Percentiles rank a stretch among this genome's conserved stretches.
Conservation (phyloP, 2,888 invertebrate species). For the Noctua janthina region DNA sequence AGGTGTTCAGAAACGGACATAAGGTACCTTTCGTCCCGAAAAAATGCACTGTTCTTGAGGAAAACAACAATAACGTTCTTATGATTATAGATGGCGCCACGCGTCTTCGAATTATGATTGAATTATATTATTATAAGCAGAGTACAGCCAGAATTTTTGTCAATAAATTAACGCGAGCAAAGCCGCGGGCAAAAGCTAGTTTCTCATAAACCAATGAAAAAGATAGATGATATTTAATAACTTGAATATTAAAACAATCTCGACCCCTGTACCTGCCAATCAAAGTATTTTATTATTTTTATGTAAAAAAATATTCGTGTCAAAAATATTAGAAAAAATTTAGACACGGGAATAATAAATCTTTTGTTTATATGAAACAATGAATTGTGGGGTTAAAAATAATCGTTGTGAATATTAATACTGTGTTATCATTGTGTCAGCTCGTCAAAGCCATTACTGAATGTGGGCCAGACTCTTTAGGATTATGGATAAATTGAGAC, state of each 20-base stretch:
- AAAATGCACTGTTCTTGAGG: too few species aligned
- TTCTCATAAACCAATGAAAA: slow-evolving; percentile 1
- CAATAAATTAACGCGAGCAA: too few species aligned
- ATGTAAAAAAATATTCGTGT: slow-evolving; percentile 10
- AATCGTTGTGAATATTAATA: slow-evolving; percentile 33
- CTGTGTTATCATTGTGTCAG: slow-evolving; percentile 18
- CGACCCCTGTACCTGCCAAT: slow-evolving; percentile 45
- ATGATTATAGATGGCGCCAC: too few species aligned
- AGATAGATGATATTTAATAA: not conserved
- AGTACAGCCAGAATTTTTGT: too few species aligned
- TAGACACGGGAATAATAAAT: slow-evolving; percentile 48
- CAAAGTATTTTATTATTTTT: slow-evolving; percentile 32
- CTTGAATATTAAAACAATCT: slow-evolving; percentile 39
- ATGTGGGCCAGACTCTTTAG: not conserved
- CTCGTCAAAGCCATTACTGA: not conserved
- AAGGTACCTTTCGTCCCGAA: too few species aligned
- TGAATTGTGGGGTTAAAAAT: slow-evolving; percentile 37
- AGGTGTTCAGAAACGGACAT: too few species aligned
- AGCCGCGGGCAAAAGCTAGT: too few species aligned
- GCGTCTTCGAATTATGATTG: too few species aligned
- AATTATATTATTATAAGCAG: too few species aligned
- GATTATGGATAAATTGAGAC: not conserved
- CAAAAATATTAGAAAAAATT: slow-evolving; percentile 45
- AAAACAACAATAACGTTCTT: too few species aligned
- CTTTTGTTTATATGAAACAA: slow-evolving; percentile 52